Evolutionary conservation across 1,140 invertebrate genomes (phyloP), one percentile per base, ranked within the genome.

Genomic region (Panonychus citri): DNA sequence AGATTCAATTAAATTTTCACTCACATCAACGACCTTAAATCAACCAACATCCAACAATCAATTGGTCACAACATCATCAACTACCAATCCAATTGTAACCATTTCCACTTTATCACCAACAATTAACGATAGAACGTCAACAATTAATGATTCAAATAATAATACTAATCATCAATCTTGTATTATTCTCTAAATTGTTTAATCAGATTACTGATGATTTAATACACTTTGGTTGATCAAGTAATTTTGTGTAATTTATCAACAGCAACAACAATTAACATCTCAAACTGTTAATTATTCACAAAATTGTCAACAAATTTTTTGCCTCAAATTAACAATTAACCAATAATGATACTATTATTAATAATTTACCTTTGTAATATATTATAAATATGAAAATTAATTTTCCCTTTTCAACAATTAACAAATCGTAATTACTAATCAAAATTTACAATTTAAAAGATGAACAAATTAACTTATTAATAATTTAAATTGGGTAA

Each of bases 61-160:
- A 8, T 46, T 46, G 39, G 19, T n/a, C 39, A 40, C 39, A 17
- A n/a, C 39, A 17, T 13, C 39, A 21, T 7, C n/a, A n/a, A n/a
- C 43, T 10, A 46, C 43, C 7, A 24, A 21, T 21, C 21, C 21
- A 24, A n/a, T 24, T 8, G 19, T 24, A 8, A 7, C 43, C 10
- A 24, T n/a, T 21, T 10, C 13, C 43, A 46, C 19, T 13, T 40
- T n/a, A 13, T 40, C 39, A n/a, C 13, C 19, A 13, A 40, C 39
- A 17, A 17, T n/a, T 40, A 39, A 17, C 17, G 39, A n/a, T 40
- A 13, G 19, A 7, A 40, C 13, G 13, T n/a, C 13, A 13, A 17
- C 39, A 40, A 40, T 40, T 40, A 17, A 17, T 13, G 13, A 13
- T n/a, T 40, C 39, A 40, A n/a, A 60, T 78, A 82, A 81, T 19